phyloP scores from a whole-genome alignment of 64 coral and sea anemone genomes.

The Actinia tenebrosa region DNA sequence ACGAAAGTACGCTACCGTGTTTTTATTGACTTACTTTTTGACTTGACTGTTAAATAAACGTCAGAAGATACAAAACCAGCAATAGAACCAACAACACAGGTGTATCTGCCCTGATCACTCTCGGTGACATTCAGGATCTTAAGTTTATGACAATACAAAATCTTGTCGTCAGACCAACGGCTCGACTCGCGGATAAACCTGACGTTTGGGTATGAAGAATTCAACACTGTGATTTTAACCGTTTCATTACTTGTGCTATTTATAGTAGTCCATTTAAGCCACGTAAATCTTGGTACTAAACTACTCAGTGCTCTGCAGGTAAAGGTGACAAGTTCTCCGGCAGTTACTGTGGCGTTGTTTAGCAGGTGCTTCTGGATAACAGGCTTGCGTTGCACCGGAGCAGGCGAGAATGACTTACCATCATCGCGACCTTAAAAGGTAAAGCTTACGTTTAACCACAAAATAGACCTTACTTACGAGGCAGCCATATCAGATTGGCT shows the following conservation, averaged over 20 bases:
- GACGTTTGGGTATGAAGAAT: slow-evolving; percentile 24
- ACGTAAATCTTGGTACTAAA: slow-evolving; percentile 23
- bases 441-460: neutral
- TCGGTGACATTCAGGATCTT: slow-evolving; percentile 35
- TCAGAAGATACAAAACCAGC: neutral
- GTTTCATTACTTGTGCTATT: slow-evolving; percentile 15
- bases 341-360: slow-evolving; percentile 21
- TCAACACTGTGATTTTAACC: slow-evolving; percentile 6
- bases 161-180: neutral
- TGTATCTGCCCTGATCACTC: slow-evolving; percentile 45
- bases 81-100: slow-evolving; percentile 31
- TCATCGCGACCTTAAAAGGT: neutral
- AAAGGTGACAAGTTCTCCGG: slow-evolving; percentile 35
- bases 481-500: too few relatives aligned
- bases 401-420: neutral
- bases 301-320: slow-evolving; percentile 25
- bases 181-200: slow-evolving; percentile 9
- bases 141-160: slow-evolving; percentile 31
- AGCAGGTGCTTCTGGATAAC: neutral
- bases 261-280: slow-evolving; percentile 40
- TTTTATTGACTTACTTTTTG: slow-evolving; percentile 25
- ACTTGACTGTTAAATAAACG: slow-evolving; percentile 9
- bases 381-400: neutral
- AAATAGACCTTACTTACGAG: neutral
- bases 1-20: too few relatives aligned